Evolutionary conservation across 2,888 invertebrate genomes (phyloP).

Genomic region (Dilophus febrilis): DNA sequence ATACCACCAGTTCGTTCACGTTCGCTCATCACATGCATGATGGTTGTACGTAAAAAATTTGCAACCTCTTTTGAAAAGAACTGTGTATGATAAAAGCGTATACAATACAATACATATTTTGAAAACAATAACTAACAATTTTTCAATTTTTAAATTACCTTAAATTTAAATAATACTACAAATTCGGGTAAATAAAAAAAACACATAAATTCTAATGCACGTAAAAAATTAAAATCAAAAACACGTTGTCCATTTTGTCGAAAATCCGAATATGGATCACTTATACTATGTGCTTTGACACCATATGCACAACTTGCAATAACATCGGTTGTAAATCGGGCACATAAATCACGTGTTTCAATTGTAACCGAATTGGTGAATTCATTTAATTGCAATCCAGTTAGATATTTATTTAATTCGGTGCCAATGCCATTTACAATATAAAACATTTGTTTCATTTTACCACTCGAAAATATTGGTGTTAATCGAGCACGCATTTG

Average conservation of each 20-base stretch:
- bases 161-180: slow-evolving; percentile 16
- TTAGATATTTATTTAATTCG: slow-evolving; percentile 3
- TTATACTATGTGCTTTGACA: slow-evolving; percentile 21
- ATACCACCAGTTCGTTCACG: slow-evolving; percentile 25
- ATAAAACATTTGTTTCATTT: slow-evolving; percentile 27
- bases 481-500: slow-evolving; percentile 28
- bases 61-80: slow-evolving; percentile 8
- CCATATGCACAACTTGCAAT: slow-evolving; percentile 27
- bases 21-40: slow-evolving; percentile 28
- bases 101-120: too few relatives aligned
- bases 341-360: slow-evolving; percentile 21
- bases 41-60: slow-evolving; percentile 25
- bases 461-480: slow-evolving; percentile 31
- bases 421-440: slow-evolving; percentile 20
- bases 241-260: slow-evolving; percentile 18
- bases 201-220: slow-evolving; percentile 19
- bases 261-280: slow-evolving; percentile 23
- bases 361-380: slow-evolving; percentile 10
- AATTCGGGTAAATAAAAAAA: slow-evolving; percentile 24
- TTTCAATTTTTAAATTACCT: slow-evolving; percentile 4
- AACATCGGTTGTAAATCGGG: slow-evolving; percentile 23
- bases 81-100: neutral
- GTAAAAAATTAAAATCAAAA: slow-evolving; percentile 14
- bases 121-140: too few relatives aligned
- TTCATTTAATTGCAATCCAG: neutral